Evolutionary conservation across 2,113 vertebrate species (phyloP).

Genomic region (Trematocara unimaculatum): DNA sequence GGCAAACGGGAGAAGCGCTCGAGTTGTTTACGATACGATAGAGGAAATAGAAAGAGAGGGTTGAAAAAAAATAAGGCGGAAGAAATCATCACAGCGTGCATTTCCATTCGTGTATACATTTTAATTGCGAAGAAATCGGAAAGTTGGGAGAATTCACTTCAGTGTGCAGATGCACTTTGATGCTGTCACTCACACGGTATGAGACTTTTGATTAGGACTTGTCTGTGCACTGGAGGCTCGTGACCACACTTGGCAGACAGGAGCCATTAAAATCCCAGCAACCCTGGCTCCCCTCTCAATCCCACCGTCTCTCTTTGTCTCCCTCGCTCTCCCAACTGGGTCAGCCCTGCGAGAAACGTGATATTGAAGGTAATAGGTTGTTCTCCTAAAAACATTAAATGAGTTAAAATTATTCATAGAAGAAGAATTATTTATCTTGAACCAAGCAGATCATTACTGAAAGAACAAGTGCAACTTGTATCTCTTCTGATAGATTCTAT

Average conservation of each 20-base stretch:
- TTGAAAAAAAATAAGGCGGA: not conserved
- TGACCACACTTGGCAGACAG: slow-evolving; percentile 46
- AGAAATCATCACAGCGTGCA: slow-evolving; percentile 38
- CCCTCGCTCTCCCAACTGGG: slow-evolving; percentile 24
- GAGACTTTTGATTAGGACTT: slow-evolving; percentile 57
- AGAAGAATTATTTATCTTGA: not conserved
- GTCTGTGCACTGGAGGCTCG: slow-evolving; percentile 32
- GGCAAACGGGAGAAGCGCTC: slow-evolving; percentile 3
- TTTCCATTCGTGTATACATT: slow-evolving; percentile 34
- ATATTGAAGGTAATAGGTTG: slow-evolving; percentile 10
- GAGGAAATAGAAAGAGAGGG: not conserved
- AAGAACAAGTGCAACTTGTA: not conserved
- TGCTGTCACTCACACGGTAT: slow-evolving; percentile 58
- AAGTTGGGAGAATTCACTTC: slow-evolving; percentile 45
- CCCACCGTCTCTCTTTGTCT: slow-evolving; percentile 19
- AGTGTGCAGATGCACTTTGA: slow-evolving; percentile 53
- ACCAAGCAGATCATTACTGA: not conserved
- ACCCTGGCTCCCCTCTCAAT: slow-evolving; percentile 28
- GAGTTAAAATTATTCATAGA: not conserved
- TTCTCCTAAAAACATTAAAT: not conserved
- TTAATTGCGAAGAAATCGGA: slow-evolving; percentile 62
- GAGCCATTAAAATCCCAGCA: slow-evolving; percentile 43
- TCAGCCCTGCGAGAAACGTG: slow-evolving; percentile 16
- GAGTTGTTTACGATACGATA: slow-evolving; percentile 41
- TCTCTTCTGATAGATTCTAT: accelerated